phyloP scores from a whole-genome alignment of 2,888 invertebrate genomes.

The Scaptomyza caliginosa region DNA sequence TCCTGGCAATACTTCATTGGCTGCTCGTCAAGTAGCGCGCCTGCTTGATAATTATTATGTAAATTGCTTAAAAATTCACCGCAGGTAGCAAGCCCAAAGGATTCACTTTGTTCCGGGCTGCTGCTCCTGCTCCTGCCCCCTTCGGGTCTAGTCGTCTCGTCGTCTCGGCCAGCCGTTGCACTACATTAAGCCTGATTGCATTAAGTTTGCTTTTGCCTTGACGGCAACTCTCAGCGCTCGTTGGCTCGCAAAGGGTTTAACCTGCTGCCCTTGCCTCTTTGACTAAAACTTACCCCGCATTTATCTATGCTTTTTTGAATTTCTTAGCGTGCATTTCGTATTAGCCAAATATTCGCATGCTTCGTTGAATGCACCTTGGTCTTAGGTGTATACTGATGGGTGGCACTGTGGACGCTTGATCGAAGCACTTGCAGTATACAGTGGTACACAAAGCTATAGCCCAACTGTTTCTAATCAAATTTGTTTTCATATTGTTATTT shows the following conservation, averaged over 20 bases:
- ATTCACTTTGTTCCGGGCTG: conserved; percentile 62
- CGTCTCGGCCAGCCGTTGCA: conserved; percentile 61
- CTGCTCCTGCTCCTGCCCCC: neutral
- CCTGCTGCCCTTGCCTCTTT: neutral
- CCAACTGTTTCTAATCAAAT: neutral
- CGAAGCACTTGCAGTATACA: conserved; percentile 45
- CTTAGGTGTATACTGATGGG: conserved; percentile 25
- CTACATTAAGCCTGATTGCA: conserved; percentile 78
- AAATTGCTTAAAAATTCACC: conserved; percentile 79
- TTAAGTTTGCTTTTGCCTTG: conserved; percentile 74
- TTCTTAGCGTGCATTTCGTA: conserved; percentile 73
- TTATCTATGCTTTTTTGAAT: conserved; percentile 74
- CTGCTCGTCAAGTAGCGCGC: conserved; percentile 21
- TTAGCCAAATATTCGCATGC: conserved; percentile 79
- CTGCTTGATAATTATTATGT: conserved; percentile 78
- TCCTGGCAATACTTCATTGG: conserved; percentile 23
- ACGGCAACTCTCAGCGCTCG: conserved; percentile 11
- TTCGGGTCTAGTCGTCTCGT: conserved; percentile 15
- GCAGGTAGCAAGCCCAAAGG: conserved; percentile 73
- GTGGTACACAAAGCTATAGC: conserved; percentile 26
- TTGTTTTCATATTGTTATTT: neutral
- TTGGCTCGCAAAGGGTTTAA: neutral
- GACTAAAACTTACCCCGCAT: conserved; percentile 13
- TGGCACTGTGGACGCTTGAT: conserved; percentile 38
- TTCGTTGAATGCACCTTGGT: conserved; percentile 57